Conservation (phyloP, 2,113 vertebrate species). For the Clarias magur region DNA sequence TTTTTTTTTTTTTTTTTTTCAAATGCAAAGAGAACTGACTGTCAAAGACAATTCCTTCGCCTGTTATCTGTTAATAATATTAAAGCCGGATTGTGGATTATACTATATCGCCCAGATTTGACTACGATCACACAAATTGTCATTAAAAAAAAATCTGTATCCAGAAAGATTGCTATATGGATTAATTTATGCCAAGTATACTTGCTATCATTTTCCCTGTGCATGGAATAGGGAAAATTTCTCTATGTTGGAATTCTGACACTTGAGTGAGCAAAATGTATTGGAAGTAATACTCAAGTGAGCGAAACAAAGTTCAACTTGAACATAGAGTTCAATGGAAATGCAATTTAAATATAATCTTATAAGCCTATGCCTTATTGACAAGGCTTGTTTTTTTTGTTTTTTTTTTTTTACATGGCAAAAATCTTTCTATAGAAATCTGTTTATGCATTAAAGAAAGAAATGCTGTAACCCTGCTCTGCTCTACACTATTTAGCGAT, state of each 20-base stretch:
- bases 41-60: neutral
- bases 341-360: neutral
- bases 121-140: neutral
- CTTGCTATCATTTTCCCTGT: neutral
- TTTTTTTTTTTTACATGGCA: constrained; percentile 53
- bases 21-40: neutral
- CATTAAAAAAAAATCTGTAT: neutral
- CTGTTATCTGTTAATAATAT: neutral
- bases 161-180: neutral
- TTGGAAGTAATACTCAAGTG: neutral
- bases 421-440: neutral
- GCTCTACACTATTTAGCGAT: neutral
- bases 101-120: neutral
- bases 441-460: neutral
- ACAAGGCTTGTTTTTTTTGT: constrained; percentile 59
- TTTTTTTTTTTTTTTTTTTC: too few relatives aligned
- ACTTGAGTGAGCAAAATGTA: too few relatives aligned
- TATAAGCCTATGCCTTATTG: neutral
- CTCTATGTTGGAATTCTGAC: too few relatives aligned
- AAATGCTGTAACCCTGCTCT: neutral
- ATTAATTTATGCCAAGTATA: neutral
- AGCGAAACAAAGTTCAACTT: neutral
- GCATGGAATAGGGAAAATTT: too few relatives aligned
- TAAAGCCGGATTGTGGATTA: neutral
- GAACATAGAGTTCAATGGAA: neutral